Conservation (phyloP, 2,888 invertebrate genomes). For the Pachycephus smyrnensis region DNA sequence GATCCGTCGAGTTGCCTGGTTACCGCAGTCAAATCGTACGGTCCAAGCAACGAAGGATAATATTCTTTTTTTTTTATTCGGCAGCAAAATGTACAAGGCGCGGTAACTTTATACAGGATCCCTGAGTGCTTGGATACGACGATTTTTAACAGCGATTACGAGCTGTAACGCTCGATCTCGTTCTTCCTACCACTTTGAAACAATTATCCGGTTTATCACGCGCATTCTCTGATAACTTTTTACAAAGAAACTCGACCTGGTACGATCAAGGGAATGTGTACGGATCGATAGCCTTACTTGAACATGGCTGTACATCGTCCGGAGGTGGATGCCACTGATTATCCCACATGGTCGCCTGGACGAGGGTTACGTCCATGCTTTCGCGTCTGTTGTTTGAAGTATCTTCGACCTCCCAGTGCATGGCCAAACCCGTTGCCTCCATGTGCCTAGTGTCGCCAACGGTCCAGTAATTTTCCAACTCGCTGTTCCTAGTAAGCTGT, state of each 20-base stretch:
- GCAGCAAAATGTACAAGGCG: slow-evolving; percentile 58
- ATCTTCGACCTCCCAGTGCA: slow-evolving; percentile 58
- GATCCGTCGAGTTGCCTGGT: background rate
- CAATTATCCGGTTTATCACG: background rate
- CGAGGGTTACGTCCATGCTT: slow-evolving; percentile 43
- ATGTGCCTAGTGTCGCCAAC: slow-evolving; percentile 18
- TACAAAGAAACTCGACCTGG: background rate
- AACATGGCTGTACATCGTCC: slow-evolving; percentile 63
- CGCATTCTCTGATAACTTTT: background rate
- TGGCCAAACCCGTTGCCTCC: slow-evolving; percentile 53
- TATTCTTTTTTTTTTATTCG: slow-evolving; percentile 31
- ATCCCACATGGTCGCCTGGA: slow-evolving; percentile 55
- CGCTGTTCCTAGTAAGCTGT: slow-evolving; percentile 44
- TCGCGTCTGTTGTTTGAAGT: slow-evolving; percentile 46
- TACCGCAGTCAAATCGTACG: slow-evolving; percentile 26
- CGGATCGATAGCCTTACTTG: slow-evolving; percentile 62
- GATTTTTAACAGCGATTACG: slow-evolving; percentile 12
- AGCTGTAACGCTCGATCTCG: background rate
- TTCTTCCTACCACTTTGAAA: background rate
- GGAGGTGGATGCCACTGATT: slow-evolving; percentile 55
- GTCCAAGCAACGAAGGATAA: slow-evolving; percentile 38
- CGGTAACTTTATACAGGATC: slow-evolving; percentile 52
- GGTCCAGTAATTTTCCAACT: slow-evolving; percentile 40
- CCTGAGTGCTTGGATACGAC: slow-evolving; percentile 33
- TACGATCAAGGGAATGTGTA: slow-evolving; percentile 56